Evolutionary conservation across 2,797 vertebrate genomes (phyloP).

Genomic region (Brachyrhaphis roseni): DNA sequence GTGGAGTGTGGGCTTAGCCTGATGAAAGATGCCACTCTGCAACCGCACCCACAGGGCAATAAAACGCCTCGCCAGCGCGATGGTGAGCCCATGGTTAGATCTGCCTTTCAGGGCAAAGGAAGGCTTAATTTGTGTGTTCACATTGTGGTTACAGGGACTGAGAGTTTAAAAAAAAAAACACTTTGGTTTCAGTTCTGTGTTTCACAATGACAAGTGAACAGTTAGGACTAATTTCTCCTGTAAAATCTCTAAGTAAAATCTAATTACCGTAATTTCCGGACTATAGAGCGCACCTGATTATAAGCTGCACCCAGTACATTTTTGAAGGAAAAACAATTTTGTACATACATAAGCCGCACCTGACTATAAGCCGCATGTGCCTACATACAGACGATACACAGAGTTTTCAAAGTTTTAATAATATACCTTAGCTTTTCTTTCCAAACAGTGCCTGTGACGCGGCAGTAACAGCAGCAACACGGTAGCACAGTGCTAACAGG

Average conservation of each 20-base stretch:
- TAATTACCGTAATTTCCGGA: too few relatives aligned
- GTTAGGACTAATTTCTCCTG: slow-evolving; percentile 32
- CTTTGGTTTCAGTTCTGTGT: slow-evolving; percentile 20
- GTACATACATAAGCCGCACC: too few relatives aligned
- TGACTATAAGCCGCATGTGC: too few relatives aligned
- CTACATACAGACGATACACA: too few relatives aligned
- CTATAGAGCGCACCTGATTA: too few relatives aligned
- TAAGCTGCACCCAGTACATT: too few relatives aligned
- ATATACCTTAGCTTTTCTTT: too few relatives aligned
- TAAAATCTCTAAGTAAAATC: slow-evolving; percentile 48
- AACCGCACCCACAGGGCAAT: slow-evolving; percentile 50
- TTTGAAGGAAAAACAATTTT: too few relatives aligned
- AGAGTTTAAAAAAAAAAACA: not conserved
- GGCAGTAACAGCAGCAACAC: too few relatives aligned
- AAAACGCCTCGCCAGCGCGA: slow-evolving; percentile 54
- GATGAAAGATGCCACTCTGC: slow-evolving; percentile 80
- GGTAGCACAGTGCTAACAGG: too few relatives aligned
- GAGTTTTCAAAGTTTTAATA: too few relatives aligned
- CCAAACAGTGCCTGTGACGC: too few relatives aligned
- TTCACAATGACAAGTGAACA: slow-evolving; percentile 8
- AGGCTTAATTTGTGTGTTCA: slow-evolving; percentile 31
- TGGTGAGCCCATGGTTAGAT: slow-evolving; percentile 27
- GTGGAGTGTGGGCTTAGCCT: slow-evolving; percentile 56
- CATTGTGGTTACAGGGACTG: slow-evolving; percentile 11
- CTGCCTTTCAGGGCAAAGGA: slow-evolving; percentile 48